These are phyloP conservation scores for Lagria hirta DNA, from an alignment of 2,888 invertebrate genomes.

Conservation along the genomic window DNA sequence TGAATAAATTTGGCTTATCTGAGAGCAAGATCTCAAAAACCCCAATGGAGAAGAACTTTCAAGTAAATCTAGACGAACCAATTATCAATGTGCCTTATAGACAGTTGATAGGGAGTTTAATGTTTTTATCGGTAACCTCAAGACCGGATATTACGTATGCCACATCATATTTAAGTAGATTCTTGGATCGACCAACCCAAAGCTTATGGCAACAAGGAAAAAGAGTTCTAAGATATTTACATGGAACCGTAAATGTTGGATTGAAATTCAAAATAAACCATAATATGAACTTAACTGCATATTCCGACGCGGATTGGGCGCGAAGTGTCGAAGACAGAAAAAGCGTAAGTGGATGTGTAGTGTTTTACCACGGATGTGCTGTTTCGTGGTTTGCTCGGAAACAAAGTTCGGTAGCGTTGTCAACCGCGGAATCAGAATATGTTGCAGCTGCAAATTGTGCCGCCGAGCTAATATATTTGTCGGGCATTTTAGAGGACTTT, in stretches of 20 bases:
- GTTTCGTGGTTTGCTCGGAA: no score
- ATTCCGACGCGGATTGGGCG: slow-evolving; percentile 30
- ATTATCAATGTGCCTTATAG: slow-evolving; percentile 25
- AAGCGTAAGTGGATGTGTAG: slow-evolving; percentile 27
- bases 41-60: slow-evolving; percentile 26
- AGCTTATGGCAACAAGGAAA: slow-evolving; percentile 28
- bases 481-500: no score
- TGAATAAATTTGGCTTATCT: slow-evolving; percentile 24
- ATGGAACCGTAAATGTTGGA: slow-evolving; percentile 25
- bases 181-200: slow-evolving; percentile 27
- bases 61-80: slow-evolving; percentile 16
- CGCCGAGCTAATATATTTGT: no score
- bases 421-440: no score
- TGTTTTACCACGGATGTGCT: no score
- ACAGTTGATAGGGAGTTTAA: slow-evolving; percentile 26
- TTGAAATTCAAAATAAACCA: slow-evolving; percentile 11
- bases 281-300: slow-evolving; percentile 12
- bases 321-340: slow-evolving; percentile 16
- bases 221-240: slow-evolving; percentile 27
- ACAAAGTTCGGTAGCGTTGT: no score
- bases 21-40: slow-evolving; percentile 15
- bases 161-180: slow-evolving; percentile 29
- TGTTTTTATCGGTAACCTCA: slow-evolving; percentile 25
- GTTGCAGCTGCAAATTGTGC: no score
- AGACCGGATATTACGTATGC: slow-evolving; percentile 31